Evolutionary conservation across 2,113 vertebrate species (phyloP).

Genomic region (Pimephales promelas): DNA sequence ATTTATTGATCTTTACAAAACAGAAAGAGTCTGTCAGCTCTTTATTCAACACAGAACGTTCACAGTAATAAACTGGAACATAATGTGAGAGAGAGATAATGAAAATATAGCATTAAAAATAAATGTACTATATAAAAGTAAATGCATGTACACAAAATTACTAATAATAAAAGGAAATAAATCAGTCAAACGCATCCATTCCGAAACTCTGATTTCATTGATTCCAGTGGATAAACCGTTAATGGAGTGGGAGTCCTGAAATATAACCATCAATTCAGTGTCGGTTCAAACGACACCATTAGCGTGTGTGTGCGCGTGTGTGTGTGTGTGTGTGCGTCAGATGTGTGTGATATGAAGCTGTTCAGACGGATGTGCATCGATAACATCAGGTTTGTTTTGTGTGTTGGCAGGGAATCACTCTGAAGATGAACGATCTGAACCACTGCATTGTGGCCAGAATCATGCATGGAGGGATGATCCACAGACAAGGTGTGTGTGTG

Average conservation of each 20-base stretch:
- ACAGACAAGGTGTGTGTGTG: constrained; percentile 87
- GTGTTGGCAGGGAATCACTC: constrained; percentile 89
- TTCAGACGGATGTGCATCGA: neutral
- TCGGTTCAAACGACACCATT: too few species aligned
- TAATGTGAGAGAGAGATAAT: neutral
- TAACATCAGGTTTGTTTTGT: neutral
- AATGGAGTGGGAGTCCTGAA: neutral
- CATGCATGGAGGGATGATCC: constrained; percentile 99
- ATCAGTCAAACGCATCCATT: too few species aligned
- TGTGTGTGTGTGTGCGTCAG: too few species aligned
- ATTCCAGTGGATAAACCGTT: neutral
- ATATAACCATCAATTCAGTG: too few species aligned
- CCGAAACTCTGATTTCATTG: neutral
- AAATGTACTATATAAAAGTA: too few species aligned
- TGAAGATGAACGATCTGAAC: constrained; percentile 98
- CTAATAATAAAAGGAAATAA: too few species aligned
- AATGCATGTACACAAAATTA: too few species aligned
- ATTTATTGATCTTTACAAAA: too few species aligned
- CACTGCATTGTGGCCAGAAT: constrained; percentile 98
- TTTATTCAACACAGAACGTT: too few species aligned
- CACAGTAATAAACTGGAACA: neutral
- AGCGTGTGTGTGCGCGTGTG: too few species aligned
- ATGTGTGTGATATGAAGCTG: neutral
- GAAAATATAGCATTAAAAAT: neutral
- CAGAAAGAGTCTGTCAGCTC: too few species aligned